A percentile compares a stretch with the other conserved stretches of the same genome.
Conservation (phyloP, 23 tunicate species). For the Ascidia mentula region DNA sequence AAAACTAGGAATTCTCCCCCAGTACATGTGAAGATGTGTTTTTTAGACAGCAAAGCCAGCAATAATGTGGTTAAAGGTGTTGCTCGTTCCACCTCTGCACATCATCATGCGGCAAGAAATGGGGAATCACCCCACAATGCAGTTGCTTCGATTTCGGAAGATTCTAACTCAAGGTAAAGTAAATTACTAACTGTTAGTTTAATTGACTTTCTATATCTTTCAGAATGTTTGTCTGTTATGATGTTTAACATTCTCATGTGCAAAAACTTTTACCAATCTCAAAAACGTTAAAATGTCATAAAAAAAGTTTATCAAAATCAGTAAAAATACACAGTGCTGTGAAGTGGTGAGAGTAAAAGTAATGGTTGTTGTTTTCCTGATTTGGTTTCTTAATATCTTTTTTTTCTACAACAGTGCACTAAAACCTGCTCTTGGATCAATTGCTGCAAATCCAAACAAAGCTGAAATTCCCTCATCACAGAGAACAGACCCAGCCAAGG, state of each 20-base stretch:
- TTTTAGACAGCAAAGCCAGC: slow-evolving; percentile 12
- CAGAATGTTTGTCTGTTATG: too few species aligned
- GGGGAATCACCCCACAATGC: slow-evolving; percentile 25
- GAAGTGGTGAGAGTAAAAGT: too few species aligned
- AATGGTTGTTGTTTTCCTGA: too few species aligned
- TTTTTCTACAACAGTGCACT: not conserved
- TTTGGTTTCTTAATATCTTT: not conserved
- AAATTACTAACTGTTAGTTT: too few species aligned
- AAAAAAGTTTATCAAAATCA: too few species aligned
- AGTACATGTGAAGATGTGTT: too few species aligned
- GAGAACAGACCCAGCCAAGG: slow-evolving; percentile 64
- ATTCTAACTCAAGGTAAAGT: slow-evolving; percentile 24
- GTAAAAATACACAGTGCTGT: too few species aligned
- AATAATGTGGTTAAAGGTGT: slow-evolving; percentile 48
- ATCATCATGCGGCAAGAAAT: slow-evolving; percentile 47
- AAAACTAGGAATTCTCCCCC: too few species aligned
- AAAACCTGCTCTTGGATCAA: slow-evolving; percentile 26
- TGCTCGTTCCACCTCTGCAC: slow-evolving; percentile 75
- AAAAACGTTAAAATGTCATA: too few species aligned
- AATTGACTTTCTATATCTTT: too few species aligned
- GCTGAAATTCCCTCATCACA: slow-evolving; percentile 83
- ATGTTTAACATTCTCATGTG: too few species aligned
- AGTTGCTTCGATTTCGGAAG: slow-evolving; percentile 21
- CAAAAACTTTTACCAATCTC: too few species aligned
- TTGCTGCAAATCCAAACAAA: slow-evolving; percentile 90